Conservation (phyloP, 1,140 invertebrate genomes). For the Cryptotermes secundus region DNA sequence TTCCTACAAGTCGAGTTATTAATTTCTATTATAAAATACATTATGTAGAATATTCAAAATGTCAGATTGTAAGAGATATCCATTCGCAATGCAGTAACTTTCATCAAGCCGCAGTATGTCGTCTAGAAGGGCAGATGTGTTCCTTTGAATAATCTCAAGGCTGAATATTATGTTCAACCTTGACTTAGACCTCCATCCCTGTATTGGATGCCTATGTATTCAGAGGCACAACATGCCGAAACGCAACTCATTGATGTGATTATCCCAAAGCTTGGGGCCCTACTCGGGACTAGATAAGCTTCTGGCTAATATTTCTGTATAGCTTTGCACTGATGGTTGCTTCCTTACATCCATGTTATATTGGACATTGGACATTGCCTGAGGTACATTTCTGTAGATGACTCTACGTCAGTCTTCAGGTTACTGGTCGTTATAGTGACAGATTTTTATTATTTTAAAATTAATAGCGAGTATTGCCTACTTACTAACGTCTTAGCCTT, state of each 20-base stretch:
- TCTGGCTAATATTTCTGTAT: background rate
- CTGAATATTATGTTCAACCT: background rate
- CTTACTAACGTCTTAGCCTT: too few relatives aligned
- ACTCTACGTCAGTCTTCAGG: too few relatives aligned
- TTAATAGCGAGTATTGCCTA: too few relatives aligned
- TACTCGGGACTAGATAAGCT: background rate
- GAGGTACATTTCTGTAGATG: too few relatives aligned
- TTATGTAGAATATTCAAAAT: too few relatives aligned
- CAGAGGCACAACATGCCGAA: background rate
- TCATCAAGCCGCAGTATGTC: background rate
- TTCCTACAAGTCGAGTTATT: too few relatives aligned
- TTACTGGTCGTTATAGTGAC: too few relatives aligned
- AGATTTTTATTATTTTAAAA: too few relatives aligned
- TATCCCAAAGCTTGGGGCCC: background rate
- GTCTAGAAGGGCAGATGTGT: background rate
- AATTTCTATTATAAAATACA: too few relatives aligned
- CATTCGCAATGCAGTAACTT: background rate
- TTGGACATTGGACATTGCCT: too few relatives aligned
- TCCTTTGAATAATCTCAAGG: background rate
- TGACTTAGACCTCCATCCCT: background rate
- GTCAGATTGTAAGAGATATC: background rate
- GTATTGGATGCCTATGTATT: background rate
- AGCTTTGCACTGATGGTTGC: too few relatives aligned
- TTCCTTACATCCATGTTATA: too few relatives aligned
- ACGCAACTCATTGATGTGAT: background rate